A percentile compares a stretch with the other conserved stretches of the same genome.
These are phyloP conservation scores for Philereme vetulata DNA, from an alignment of 2,888 invertebrate genomes.

Conservation along the genomic window DNA sequence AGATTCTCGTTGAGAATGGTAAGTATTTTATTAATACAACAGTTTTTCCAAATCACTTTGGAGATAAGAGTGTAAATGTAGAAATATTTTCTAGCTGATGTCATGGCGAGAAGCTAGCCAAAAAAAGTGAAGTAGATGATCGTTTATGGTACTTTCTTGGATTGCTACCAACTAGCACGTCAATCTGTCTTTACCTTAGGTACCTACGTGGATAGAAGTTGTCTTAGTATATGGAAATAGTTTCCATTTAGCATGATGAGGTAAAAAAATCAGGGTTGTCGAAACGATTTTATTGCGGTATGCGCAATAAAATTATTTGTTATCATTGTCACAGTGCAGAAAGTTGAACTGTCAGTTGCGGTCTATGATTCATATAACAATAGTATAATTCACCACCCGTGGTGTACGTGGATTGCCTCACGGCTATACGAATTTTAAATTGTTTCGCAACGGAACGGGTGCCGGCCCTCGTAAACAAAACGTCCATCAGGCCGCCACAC, in stretches of 20 bases:
- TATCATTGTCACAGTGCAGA: slow-evolving; percentile 26
- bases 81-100: slow-evolving; percentile 20
- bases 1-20: slow-evolving; percentile 30
- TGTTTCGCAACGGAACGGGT: slow-evolving; percentile 56
- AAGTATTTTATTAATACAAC: slow-evolving; percentile 31
- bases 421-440: slow-evolving; percentile 52
- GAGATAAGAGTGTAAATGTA: slow-evolving; percentile 18
- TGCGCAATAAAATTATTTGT: slow-evolving; percentile 18
- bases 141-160: slow-evolving; percentile 24
- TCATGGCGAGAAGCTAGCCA: slow-evolving; percentile 19
- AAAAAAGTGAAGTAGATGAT: slow-evolving; percentile 1
- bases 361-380: slow-evolving; percentile 50
- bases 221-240: slow-evolving; percentile 14
- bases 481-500: slow-evolving; percentile 55
- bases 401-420: slow-evolving; percentile 58
- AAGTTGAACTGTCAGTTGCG: slow-evolving; percentile 31
- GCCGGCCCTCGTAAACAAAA: slow-evolving; percentile 64
- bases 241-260: slow-evolving; percentile 18
- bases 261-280: no score
- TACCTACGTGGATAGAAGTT: slow-evolving; percentile 4
- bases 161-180: slow-evolving; percentile 31
- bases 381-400: slow-evolving; percentile 42
- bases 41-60: slow-evolving; percentile 27
- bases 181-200: slow-evolving; percentile 5
- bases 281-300: no score